Conservation (phyloP, 2,113 vertebrate species). For the Brevimyrus niger region DNA sequence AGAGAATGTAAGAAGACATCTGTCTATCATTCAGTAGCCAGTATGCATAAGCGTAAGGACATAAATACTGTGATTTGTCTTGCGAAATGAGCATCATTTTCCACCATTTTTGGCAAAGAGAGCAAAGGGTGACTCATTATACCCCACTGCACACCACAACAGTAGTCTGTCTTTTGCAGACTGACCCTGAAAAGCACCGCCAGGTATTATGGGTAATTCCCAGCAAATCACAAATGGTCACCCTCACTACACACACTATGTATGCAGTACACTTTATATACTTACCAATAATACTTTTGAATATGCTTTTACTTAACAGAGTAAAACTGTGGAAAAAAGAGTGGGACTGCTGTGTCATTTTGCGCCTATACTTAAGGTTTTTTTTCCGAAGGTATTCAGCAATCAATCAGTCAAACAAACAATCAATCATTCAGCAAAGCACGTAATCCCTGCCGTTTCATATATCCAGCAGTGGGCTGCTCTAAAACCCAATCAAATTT, state of each 20-base stretch:
- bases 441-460: not conserved
- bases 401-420: not conserved
- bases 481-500: not conserved
- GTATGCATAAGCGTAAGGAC: not conserved
- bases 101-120: not conserved
- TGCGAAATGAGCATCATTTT: not conserved
- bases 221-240: not conserved
- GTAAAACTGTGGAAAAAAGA: not conserved
- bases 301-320: not conserved
- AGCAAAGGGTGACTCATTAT: not conserved
- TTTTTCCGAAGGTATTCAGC: not conserved
- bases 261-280: not conserved
- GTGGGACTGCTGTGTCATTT: not conserved
- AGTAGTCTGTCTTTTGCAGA: not conserved
- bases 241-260: not conserved
- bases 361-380: not conserved
- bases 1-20: not conserved
- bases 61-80: not conserved
- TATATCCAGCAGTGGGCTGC: not conserved
- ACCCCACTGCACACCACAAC: not conserved
- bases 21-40: not conserved
- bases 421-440: not conserved
- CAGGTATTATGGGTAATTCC: not conserved
- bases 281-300: not conserved
- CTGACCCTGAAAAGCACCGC: not conserved